phyloP scores from a whole-genome alignment of 2,888 invertebrate species.

The Conops quadrifasciatus region DNA sequence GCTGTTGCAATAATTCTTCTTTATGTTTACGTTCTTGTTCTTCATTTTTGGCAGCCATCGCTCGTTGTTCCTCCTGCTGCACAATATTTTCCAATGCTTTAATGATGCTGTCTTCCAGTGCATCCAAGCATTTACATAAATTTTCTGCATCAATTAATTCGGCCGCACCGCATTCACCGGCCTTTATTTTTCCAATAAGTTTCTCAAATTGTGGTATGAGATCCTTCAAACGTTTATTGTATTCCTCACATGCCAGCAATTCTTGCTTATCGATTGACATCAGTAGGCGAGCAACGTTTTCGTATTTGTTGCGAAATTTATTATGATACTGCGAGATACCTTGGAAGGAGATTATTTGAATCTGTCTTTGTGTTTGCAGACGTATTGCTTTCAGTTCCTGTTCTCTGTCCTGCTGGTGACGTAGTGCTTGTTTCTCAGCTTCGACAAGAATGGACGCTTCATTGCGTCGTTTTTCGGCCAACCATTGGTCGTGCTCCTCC shows the following conservation, averaged over 20 bases:
- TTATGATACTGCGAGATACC: constrained; percentile 69
- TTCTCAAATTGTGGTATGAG: constrained; percentile 56
- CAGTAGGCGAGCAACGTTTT: constrained; percentile 68
- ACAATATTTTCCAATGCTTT: constrained; percentile 54
- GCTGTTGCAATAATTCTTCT: constrained; percentile 39
- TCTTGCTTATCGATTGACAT: constrained; percentile 63
- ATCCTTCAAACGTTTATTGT: constrained; percentile 64
- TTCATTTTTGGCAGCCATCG: constrained; percentile 26
- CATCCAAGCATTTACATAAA: constrained; percentile 65
- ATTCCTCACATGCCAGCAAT: constrained; percentile 54
- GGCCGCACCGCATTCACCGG: constrained; percentile 65
- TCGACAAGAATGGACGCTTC: constrained; percentile 50
- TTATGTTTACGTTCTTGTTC: constrained; percentile 43
- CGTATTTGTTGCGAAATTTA: constrained; percentile 69
- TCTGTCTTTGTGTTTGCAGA: constrained; percentile 50
- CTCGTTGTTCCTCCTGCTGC: constrained; percentile 47
- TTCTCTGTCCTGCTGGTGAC: constrained; percentile 49
- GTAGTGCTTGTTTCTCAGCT: constrained; percentile 52
- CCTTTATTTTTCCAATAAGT: constrained; percentile 54
- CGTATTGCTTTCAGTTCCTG: constrained; percentile 50
- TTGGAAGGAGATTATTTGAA: constrained; percentile 64
- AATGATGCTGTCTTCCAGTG: constrained; percentile 65
- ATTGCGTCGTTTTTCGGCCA: constrained; percentile 45
- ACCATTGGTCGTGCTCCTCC: constrained; percentile 43
- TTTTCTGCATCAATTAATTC: constrained; percentile 70